Base-by-base conservation (phyloP, 2,888 invertebrate species). In the Lepidocyrtinus sp. region DNA sequence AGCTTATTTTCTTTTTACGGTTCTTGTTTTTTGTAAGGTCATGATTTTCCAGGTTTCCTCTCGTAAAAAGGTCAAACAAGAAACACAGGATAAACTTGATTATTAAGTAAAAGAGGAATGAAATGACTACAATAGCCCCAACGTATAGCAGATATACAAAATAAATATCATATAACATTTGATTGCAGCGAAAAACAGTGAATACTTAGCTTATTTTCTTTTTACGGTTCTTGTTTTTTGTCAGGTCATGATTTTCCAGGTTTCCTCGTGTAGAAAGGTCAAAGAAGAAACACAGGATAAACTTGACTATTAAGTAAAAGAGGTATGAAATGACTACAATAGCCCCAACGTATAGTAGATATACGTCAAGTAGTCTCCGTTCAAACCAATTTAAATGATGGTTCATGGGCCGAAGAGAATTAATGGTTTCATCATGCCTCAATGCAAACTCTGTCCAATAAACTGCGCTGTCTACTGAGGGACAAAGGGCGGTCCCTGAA, bases 391-490 rank as follows among this genome's bases (percentile, higher is more conserved):
- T 75, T 2, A 83, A 63, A 25, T 80, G 69, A 12, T 78, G 24
- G 62, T 59, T 77, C 82, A 82, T 82, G 0, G 85, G 86, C 45
- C 84, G 84, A 12, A 86, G 70, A 19, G 82, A 63, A 36, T 75
- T 70, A 0, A 64, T 67, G 0, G 83, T 82, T 55, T 83, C 84
- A n/a, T 86, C 83, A 62, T 86, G 83, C 19, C 85, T 63, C 1
- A 86, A 71, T 0, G 81, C 84, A 68, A 84, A 86, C 55, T 86
- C 86, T 7, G 85, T 85, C 85, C 85, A 86, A 63, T 79, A 85
- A 2, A 85, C 84, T 0, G 83, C 85, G 7, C 73, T 79, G 3
- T 85, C 84, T 2, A 85, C 78, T 9, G 85, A 83, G 22, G n/a
- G 64, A 81, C 67, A 74, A 63, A 0, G 84, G 85, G 0, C 84